Evolutionary conservation across 2,113 vertebrate species (phyloP).

Genomic region (Caranx ignobilis): DNA sequence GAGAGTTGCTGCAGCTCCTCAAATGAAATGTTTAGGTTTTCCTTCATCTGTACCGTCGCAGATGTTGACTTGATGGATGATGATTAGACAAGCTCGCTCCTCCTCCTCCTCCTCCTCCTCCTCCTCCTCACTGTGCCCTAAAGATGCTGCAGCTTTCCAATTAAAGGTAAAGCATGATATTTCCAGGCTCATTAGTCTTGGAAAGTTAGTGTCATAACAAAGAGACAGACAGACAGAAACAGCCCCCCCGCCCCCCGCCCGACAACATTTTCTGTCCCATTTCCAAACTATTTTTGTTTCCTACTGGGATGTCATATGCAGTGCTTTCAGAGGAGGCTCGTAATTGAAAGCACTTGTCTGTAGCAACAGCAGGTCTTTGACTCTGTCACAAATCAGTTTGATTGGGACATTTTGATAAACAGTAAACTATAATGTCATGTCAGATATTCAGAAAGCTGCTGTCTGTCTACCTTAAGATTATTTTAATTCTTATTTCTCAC

Average conservation of each 20-base stretch:
- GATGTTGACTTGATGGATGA: slow-evolving; percentile 28
- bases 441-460: too few relatives aligned
- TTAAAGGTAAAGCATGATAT: slow-evolving; percentile 31
- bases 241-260: background rate
- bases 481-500: too few relatives aligned
- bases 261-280: slow-evolving; percentile 8
- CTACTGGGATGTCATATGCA: background rate
- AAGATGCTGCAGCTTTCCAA: slow-evolving; percentile 39
- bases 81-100: slow-evolving; percentile 5
- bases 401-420: background rate
- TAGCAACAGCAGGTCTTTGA: slow-evolving; percentile 28
- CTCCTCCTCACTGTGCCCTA: background rate
- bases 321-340: slow-evolving; percentile 9
- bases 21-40: slow-evolving; percentile 16
- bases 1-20: slow-evolving; percentile 1
- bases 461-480: too few relatives aligned
- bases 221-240: background rate
- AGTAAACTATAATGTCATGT: background rate
- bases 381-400: background rate
- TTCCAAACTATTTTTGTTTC: slow-evolving; percentile 16
- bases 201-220: slow-evolving; percentile 28
- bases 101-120: too few relatives aligned
- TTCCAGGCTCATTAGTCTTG: slow-evolving; percentile 45
- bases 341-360: slow-evolving; percentile 43
- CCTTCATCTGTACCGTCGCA: slow-evolving; percentile 5